These are phyloP conservation scores for Notospermus geniculatus DNA, from an alignment of 1,140 invertebrate genomes.

Conservation along the genomic window DNA sequence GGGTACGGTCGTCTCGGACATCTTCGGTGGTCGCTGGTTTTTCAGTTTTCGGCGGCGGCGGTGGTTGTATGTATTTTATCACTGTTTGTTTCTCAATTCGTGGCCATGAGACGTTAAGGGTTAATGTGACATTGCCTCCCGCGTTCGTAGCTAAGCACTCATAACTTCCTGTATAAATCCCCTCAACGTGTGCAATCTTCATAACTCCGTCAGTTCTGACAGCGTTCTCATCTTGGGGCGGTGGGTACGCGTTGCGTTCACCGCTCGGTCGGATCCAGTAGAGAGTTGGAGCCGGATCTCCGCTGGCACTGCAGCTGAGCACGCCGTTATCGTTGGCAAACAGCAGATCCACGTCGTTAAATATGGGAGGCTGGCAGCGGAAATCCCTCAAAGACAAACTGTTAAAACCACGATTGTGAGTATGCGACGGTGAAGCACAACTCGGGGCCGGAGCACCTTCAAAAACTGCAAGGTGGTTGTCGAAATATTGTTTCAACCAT, in stretches of 20 bases:
- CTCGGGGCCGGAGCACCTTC: conserved; percentile 35
- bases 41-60: neutral
- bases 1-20: neutral
- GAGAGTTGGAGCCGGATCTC: conserved; percentile 49
- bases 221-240: conserved; percentile 27
- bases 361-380: conserved; percentile 49
- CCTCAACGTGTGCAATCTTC: conserved; percentile 13
- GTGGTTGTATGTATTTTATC: neutral
- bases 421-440: conserved; percentile 37
- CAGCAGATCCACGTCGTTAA: conserved; percentile 48
- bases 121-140: conserved; percentile 52
- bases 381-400: conserved; percentile 42
- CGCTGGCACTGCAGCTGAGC: conserved; percentile 46
- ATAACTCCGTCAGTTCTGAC: conserved; percentile 41
- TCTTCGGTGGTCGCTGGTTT: neutral
- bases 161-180: conserved; percentile 37
- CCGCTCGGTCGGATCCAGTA: conserved; percentile 51
- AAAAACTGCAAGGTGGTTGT: conserved; percentile 32
- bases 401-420: conserved; percentile 37
- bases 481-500: conserved; percentile 48
- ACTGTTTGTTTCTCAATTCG: conserved; percentile 5
- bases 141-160: conserved; percentile 52
- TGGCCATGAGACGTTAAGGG: conserved; percentile 51
- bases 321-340: conserved; percentile 41
- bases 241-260: conserved; percentile 34